A percentile compares a stretch with the other conserved stretches of the same genome.
Evolutionary conservation across 2,113 vertebrate genomes (phyloP).

Genomic region (Oreochromis tanganicae): DNA sequence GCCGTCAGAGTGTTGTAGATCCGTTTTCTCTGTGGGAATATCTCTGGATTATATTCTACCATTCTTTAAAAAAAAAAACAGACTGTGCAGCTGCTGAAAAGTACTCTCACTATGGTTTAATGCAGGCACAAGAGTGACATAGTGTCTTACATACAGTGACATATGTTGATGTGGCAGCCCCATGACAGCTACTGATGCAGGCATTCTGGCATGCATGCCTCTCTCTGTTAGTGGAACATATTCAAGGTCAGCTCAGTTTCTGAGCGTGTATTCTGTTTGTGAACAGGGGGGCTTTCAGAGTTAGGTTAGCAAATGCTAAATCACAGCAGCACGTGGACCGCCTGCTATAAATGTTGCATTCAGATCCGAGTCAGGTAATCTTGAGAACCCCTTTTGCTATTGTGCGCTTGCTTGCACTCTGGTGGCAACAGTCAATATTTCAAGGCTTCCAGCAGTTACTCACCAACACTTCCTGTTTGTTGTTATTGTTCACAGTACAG

Average conservation of each 20-base stretch:
- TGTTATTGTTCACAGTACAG: background rate
- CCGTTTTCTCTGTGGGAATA: background rate
- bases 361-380: background rate
- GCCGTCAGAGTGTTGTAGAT: background rate
- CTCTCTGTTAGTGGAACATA: background rate
- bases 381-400: background rate
- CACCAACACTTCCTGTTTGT: background rate
- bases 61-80: background rate
- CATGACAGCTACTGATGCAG: background rate
- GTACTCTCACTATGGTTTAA: background rate
- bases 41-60: background rate
- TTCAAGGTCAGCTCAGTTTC: slow-evolving; percentile 22
- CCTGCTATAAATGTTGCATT: background rate
- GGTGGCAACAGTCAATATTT: background rate
- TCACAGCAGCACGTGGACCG: background rate
- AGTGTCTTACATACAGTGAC: slow-evolving; percentile 10
- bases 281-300: background rate
- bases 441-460: background rate
- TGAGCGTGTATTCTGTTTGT: background rate
- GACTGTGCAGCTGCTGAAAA: background rate
- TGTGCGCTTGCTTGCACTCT: background rate
- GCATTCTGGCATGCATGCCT: background rate
- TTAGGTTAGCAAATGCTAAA: background rate
- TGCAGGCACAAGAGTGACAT: background rate
- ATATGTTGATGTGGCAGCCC: background rate